Evolutionary conservation across 2,797 vertebrate species (phyloP), one percentile per base, ranked within the genome.

Genomic region (Acrossocheilus fasciatus): DNA sequence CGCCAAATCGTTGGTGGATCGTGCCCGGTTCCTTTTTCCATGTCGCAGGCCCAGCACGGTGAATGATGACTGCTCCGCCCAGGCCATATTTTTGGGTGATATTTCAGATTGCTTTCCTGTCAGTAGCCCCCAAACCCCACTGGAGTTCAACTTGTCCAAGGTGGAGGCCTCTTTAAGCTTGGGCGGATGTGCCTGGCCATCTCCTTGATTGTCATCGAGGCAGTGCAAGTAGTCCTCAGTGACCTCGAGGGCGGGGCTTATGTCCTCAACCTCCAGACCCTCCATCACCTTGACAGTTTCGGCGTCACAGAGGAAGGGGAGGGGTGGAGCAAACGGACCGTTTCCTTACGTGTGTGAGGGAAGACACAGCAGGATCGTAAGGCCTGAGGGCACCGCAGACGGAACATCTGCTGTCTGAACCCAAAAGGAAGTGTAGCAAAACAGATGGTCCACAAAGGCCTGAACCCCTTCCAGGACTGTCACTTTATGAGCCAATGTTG

Each of bases 221-320:
- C 96, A 97, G 91, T 96, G 96, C 87, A 98, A 96, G 90, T 98
- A 98, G 89, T 99, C 98, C 91, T 99, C 98, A 0, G 98, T 99
- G 81, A 97, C 98, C 94, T 99, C 98, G 88, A 99, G 93, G 88
- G 98, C 98, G 0, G 98, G 98, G 93, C 98, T 99, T 90, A 99
- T 97, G 87, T 99, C 97, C 83, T 97, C 97, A 41, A 98, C 97
- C 89, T 96, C 95, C 26, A 96, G 91, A 88, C 96, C 96, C 89
- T 99, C 98, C 98, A 99, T 99, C 87, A 74, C 85, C 73, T 78
- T 68, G 66, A 83, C n/a, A 57, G 75, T 69, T 57, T 72, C 64
- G 80, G 68, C 11, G 72, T 84, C 68, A 73, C 54, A 59, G 47
- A 78, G 43, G 41, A 70, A 18, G 34, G 2, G 9, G 69, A 73